Percentiles rank a stretch among this genome's conserved stretches.
phyloP scores from a whole-genome alignment of 2,888 invertebrate genomes.

The Ypsolopha scabrella region DNA sequence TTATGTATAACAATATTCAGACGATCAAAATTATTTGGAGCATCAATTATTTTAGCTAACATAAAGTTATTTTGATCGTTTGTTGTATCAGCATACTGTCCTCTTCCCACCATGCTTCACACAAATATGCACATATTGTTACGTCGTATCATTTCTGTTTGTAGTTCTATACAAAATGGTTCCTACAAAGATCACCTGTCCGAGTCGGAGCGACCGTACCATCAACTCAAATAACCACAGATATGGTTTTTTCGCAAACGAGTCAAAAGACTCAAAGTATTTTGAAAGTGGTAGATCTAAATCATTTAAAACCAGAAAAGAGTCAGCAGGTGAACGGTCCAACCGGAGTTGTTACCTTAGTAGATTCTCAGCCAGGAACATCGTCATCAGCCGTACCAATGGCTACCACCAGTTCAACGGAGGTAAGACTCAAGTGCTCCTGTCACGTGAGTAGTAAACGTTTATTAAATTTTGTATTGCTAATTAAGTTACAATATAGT shows the following conservation, averaged over 20 bases:
- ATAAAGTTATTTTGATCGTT: background rate
- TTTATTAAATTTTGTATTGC: background rate
- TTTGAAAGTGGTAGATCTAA: conserved; percentile 67
- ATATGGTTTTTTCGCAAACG: conserved; percentile 69
- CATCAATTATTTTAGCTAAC: background rate
- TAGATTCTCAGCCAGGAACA: conserved; percentile 29
- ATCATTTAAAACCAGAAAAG: conserved; percentile 62
- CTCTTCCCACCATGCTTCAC: conserved; percentile 32
- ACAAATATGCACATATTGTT: conserved; percentile 64
- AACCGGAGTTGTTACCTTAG: conserved; percentile 49
- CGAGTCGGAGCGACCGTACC: conserved; percentile 63
- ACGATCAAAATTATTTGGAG: background rate
- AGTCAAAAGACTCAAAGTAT: conserved; percentile 58
- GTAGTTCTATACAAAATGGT: conserved; percentile 71
- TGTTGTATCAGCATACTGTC: conserved; percentile 12
- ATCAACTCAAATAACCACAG: conserved; percentile 57
- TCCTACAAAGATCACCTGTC: conserved; percentile 66
- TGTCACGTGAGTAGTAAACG: conserved; percentile 42
- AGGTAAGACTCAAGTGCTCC: conserved; percentile 43
- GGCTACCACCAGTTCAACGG: conserved; percentile 34
- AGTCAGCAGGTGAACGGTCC: conserved; percentile 45
- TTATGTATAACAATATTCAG: background rate
- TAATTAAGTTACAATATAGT: background rate
- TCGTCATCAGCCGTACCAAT: conserved; percentile 34
- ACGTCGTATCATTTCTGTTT: conserved; percentile 69